Percentiles rank a stretch among this genome's conserved stretches.
These are phyloP conservation scores for Harpalus rufipes DNA, from an alignment of 2,888 invertebrate genomes.

Conservation along the genomic window DNA sequence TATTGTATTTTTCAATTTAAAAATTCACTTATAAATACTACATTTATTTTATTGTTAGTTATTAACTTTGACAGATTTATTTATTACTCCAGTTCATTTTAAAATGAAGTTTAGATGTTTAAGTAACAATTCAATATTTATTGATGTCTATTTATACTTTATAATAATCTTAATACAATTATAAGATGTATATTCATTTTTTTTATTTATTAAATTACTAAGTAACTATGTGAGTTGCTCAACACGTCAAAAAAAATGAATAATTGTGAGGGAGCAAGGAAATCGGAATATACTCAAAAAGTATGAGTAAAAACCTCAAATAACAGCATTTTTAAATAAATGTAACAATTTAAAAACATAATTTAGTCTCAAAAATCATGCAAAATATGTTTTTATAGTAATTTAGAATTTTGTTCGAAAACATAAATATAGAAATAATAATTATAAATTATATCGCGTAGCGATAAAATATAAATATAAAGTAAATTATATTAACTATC, in stretches of 20 bases:
- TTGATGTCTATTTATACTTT: slow-evolving; percentile 64
- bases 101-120: not conserved
- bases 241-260: slow-evolving; percentile 52
- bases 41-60: too few relatives aligned
- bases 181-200: slow-evolving; percentile 50
- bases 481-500: slow-evolving; percentile 64
- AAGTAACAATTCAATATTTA: slow-evolving; percentile 66
- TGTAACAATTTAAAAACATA: slow-evolving; percentile 64
- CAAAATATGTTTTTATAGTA: slow-evolving; percentile 50
- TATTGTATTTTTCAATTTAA: too few relatives aligned
- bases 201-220: slow-evolving; percentile 59
- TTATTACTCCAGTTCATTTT: too few relatives aligned
- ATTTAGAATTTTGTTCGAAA: slow-evolving; percentile 55
- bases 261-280: slow-evolving; percentile 15
- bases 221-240: slow-evolving; percentile 55
- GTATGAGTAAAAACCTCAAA: slow-evolving; percentile 29
- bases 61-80: too few relatives aligned
- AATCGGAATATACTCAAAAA: slow-evolving; percentile 30
- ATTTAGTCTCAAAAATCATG: slow-evolving; percentile 57
- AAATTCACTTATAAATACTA: too few relatives aligned
- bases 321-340: slow-evolving; percentile 43
- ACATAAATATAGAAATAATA: slow-evolving; percentile 50
- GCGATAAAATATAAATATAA: slow-evolving; percentile 64
- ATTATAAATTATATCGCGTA: slow-evolving; percentile 63
- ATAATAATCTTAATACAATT: slow-evolving; percentile 63